Conservation (phyloP, 1,140 invertebrate genomes). For the Diuraphis noxia region DNA sequence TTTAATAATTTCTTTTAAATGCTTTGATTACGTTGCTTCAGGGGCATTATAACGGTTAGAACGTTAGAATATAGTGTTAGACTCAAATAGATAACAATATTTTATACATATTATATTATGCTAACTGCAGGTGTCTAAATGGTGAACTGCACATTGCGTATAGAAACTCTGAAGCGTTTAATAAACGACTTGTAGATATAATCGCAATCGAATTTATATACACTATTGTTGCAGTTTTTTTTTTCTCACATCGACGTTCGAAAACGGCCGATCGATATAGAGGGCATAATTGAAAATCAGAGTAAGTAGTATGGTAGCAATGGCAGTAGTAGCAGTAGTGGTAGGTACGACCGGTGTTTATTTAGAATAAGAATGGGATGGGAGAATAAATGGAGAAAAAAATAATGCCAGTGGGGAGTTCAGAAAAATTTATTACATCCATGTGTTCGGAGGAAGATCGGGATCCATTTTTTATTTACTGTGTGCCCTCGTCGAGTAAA, state of each 20-base stretch:
- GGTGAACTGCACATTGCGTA: neutral
- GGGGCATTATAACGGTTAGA: neutral
- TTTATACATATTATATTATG: neutral
- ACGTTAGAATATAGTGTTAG: neutral
- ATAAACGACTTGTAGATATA: constrained; percentile 32
- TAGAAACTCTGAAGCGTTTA: neutral
- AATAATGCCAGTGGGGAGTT: neutral
- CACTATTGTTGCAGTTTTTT: neutral
- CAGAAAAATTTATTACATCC: constrained; percentile 11
- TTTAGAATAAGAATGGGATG: neutral
- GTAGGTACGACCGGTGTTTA: neutral
- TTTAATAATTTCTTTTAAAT: neutral
- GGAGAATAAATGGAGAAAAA: neutral
- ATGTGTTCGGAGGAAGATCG: neutral
- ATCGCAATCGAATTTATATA: constrained; percentile 11
- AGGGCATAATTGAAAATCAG: constrained; percentile 12
- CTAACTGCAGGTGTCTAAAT: neutral
- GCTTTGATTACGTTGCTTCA: no score
- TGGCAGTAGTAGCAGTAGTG: neutral
- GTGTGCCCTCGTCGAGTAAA: neutral
- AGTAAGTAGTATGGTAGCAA: neutral
- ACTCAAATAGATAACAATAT: neutral
- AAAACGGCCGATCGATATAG: neutral
- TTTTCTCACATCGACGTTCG: neutral
- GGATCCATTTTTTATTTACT: neutral